A percentile compares a stretch with the other conserved stretches of the same genome.
phyloP scores from a whole-genome alignment of 2,888 invertebrate species.

The Agrochola circellaris region DNA sequence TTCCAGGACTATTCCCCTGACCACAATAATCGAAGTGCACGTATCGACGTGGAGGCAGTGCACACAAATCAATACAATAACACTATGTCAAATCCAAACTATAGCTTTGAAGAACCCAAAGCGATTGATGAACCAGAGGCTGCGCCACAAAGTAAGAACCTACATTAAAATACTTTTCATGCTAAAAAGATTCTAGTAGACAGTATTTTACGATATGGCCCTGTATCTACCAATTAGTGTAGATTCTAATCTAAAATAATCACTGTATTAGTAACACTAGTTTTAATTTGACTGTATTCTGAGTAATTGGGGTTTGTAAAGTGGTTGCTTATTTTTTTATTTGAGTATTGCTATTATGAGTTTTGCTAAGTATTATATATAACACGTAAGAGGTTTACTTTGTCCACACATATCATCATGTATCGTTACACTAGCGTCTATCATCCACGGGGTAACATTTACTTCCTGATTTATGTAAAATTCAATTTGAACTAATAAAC shows the following conservation, averaged over 20 bases:
- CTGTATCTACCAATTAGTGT: conserved; percentile 39
- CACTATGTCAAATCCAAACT: conserved; percentile 84
- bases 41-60: conserved; percentile 92
- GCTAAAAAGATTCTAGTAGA: not conserved
- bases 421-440: not conserved
- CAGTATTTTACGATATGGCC: not conserved
- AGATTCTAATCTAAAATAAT: conserved; percentile 53
- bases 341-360: not conserved
- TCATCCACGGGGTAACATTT: conserved; percentile 11
- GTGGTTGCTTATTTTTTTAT: not conserved
- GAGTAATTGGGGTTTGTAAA: conserved; percentile 10
- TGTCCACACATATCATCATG: not conserved
- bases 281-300: not conserved
- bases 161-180: not conserved
- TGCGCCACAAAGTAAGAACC: conserved; percentile 77
- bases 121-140: conserved; percentile 77
- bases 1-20: conserved; percentile 94
- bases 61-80: conserved; percentile 88
- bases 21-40: conserved; percentile 90
- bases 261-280: conserved; percentile 39
- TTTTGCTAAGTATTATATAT: not conserved
- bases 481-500: too few relatives aligned
- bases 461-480: not conserved
- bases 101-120: conserved; percentile 83
- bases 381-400: not conserved